Conservation (phyloP, 1,140 invertebrate species). For the Drosophila nannoptera region DNA sequence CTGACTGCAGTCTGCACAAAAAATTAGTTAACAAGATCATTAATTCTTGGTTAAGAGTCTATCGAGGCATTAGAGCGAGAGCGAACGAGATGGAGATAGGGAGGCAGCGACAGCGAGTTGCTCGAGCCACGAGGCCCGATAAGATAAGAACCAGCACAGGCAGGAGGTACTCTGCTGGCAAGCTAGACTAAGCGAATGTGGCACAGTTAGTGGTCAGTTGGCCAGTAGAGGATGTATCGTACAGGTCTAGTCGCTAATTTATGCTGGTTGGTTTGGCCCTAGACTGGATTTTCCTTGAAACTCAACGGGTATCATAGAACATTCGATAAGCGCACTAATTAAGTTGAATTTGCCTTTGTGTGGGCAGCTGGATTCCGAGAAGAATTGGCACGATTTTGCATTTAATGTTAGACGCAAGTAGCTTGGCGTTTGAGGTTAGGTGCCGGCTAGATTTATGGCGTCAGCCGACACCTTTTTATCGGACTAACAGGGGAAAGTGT, state of each 20-base stretch:
- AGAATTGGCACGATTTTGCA: slow-evolving; percentile 43
- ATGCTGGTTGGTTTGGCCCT: slow-evolving; percentile 59
- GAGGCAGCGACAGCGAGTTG: slow-evolving; percentile 32
- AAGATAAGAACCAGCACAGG: slow-evolving; percentile 43
- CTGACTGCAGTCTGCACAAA: slow-evolving; percentile 18
- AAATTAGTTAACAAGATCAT: slow-evolving; percentile 76
- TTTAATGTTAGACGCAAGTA: neutral
- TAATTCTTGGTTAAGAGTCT: slow-evolving; percentile 70
- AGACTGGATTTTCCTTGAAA: slow-evolving; percentile 24
- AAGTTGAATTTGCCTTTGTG: slow-evolving; percentile 66
- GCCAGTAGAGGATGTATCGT: slow-evolving; percentile 38
- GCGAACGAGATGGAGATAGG: slow-evolving; percentile 11
- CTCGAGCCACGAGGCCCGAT: slow-evolving; percentile 39
- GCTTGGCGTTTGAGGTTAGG: neutral
- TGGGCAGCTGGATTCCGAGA: slow-evolving; percentile 32
- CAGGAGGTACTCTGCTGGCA: neutral
- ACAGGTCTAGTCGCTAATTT: slow-evolving; percentile 75
- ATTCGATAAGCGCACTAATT: slow-evolving; percentile 66
- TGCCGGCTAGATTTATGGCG: slow-evolving; percentile 10
- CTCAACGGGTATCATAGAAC: slow-evolving; percentile 38
- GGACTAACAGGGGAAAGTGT: slow-evolving; percentile 39
- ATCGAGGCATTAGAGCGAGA: slow-evolving; percentile 49
- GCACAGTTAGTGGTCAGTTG: slow-evolving; percentile 40
- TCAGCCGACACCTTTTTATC: slow-evolving; percentile 40
- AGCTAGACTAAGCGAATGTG: neutral